phyloP scores from a whole-genome alignment of 2,113 vertebrate genomes.

The Casuarius casuarius region DNA sequence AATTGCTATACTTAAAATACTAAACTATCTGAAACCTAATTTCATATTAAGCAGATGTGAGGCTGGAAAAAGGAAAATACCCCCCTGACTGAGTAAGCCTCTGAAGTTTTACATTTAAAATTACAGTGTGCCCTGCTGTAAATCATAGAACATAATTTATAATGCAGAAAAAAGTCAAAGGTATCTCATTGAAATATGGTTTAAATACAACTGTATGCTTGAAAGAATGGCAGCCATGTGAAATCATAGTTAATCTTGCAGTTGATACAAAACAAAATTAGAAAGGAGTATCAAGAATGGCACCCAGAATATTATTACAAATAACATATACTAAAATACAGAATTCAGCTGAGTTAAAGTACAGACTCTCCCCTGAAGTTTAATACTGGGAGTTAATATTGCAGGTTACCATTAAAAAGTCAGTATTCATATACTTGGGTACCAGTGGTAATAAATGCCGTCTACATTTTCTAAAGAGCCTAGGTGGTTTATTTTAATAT shows the following conservation, averaged over 20 bases:
- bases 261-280: background rate
- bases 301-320: background rate
- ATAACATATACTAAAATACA: background rate
- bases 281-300: background rate
- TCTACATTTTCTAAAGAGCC: background rate
- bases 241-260: background rate
- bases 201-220: background rate
- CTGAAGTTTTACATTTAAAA: constrained; percentile 13
- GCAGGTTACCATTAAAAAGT: background rate
- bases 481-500: background rate
- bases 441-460: background rate
- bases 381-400: background rate
- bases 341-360: background rate
- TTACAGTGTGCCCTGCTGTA: background rate
- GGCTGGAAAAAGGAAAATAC: background rate
- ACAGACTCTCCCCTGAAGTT: background rate
- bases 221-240: background rate
- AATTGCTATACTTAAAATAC: background rate
- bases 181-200: background rate
- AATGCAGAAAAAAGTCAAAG: background rate
- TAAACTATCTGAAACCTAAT: background rate
- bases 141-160: background rate
- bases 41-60: background rate
- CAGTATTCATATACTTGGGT: background rate
- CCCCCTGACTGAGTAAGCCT: background rate